Evolutionary conservation across 2,888 invertebrate species (phyloP), one percentile per base, ranked within the genome.

Genomic region (Ypsolopha sequella): DNA sequence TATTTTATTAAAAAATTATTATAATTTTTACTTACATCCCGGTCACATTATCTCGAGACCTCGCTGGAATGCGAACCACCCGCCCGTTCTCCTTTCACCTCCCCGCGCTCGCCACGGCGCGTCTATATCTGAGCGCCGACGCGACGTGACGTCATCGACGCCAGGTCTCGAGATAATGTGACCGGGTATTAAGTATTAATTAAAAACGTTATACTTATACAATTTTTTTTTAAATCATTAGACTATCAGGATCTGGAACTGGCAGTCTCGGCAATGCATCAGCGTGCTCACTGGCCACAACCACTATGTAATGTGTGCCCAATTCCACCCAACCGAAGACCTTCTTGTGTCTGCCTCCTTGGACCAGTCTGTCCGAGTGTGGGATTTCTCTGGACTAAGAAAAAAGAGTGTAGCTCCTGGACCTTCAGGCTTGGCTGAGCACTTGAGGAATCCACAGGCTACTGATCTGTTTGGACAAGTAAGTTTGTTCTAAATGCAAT

Each of bases 251-350:
- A 97, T 99, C 66, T 99, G 99, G 99, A 99, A 99, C 76, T 99
- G 99, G 99, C 99, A 99, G 76, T 98, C 98, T 41, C 91, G 99
- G 14, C 96, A 95, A 54, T 98, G 97, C 68, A 97, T 98, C 66
- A 96, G 95, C 64, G 96, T 96, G 0, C 86, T 97, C 3, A 96
- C 96, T 0, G 99, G 99, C 0, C 99, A 99, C 86, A 99, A 99
- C 80, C 99, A 99, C 77, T 99, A 99, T 77, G 99, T 99, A 0
- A 99, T 99, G 99, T 98, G 98, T 71, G 99, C 99, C 0, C 95
- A 95, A 76, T 99, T 99, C 80, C 99, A 99, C 74, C 96, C 96
- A 0, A 91, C 93, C 0, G 99, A 99, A 65, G 99, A 99, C 77
- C 90, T 99, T 51, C 92, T 99, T 24, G 98, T 99, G 0, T 98